These are phyloP conservation scores for Cottoperca gobio DNA, from an alignment of 2,797 vertebrate genomes.

Conservation along the genomic window DNA sequence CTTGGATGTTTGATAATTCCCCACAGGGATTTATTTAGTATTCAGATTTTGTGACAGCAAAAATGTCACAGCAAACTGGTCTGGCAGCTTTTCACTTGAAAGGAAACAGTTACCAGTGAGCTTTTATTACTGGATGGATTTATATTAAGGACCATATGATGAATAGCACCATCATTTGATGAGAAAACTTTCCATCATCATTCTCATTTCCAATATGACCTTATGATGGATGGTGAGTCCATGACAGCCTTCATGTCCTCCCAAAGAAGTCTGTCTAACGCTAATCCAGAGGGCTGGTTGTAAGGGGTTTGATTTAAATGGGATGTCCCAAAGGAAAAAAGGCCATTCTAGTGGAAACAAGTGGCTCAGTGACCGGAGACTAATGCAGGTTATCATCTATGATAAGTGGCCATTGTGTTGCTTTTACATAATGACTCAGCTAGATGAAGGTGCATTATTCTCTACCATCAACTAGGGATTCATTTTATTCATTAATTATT, in stretches of 20 bases:
- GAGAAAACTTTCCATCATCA: background rate
- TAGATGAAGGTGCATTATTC: conserved; percentile 47
- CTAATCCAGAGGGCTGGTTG: conserved; percentile 28
- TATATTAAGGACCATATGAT: background rate
- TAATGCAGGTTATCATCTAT: conserved; percentile 57
- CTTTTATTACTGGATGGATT: conserved; percentile 9
- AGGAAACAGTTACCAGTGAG: conserved; percentile 15
- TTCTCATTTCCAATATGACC: conserved; percentile 5
- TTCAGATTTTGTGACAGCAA: conserved; percentile 23
- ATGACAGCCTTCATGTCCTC: conserved; percentile 22
- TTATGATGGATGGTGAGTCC: too few species aligned
- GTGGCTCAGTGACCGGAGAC: conserved; percentile 55
- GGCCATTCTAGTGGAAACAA: conserved; percentile 46
- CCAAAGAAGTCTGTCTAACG: conserved; percentile 2
- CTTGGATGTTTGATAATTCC: background rate
- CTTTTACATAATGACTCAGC: conserved; percentile 47
- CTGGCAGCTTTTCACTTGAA: conserved; percentile 16
- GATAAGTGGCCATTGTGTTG: conserved; percentile 57
- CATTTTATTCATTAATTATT: conserved; percentile 33
- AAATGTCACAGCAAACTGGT: conserved; percentile 8
- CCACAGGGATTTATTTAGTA: conserved; percentile 7
- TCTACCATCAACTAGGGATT: conserved; percentile 34
- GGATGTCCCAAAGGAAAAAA: conserved; percentile 37
- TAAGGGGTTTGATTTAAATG: conserved; percentile 48
- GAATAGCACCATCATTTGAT: background rate